A percentile compares a stretch with the other conserved stretches of the same genome.
Conservation (phyloP, 2,888 invertebrate species). For the Tenthredo notha region DNA sequence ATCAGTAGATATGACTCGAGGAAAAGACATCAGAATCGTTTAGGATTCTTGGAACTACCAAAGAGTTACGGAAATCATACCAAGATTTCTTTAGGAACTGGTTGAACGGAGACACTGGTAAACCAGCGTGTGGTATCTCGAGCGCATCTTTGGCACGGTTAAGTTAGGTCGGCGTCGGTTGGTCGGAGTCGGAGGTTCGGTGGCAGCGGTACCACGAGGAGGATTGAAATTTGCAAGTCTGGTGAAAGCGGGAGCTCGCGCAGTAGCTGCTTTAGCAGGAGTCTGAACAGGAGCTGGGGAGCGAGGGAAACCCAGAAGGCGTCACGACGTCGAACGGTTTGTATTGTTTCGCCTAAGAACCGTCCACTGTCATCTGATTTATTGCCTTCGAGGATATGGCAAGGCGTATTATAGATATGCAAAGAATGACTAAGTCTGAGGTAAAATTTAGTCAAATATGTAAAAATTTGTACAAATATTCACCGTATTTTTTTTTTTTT, state of each 20-base stretch:
- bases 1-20: conserved; percentile 19
- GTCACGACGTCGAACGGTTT: conserved; percentile 54
- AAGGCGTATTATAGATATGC: neutral
- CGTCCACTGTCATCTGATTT: conserved; percentile 46
- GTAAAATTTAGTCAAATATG: neutral
- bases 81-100: conserved; percentile 60
- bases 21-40: conserved; percentile 6
- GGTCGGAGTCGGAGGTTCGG: conserved; percentile 55
- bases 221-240: conserved; percentile 71
- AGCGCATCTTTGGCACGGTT: conserved; percentile 62
- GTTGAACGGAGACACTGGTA: conserved; percentile 50
- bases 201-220: conserved; percentile 57
- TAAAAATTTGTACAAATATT: neutral
- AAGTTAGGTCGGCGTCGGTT: conserved; percentile 53
- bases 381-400: neutral
- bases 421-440: neutral
- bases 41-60: conserved; percentile 64
- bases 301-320: conserved; percentile 48
- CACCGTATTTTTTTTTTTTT: too few relatives aligned
- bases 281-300: conserved; percentile 30
- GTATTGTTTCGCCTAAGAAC: conserved; percentile 53
- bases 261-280: conserved; percentile 28
- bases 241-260: conserved; percentile 66
- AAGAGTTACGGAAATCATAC: conserved; percentile 70
- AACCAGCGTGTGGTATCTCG: conserved; percentile 60